Evolutionary conservation across 2,797 vertebrate genomes (phyloP), one percentile per base, ranked within the genome.

Genomic region (Epinephelus coioides): DNA sequence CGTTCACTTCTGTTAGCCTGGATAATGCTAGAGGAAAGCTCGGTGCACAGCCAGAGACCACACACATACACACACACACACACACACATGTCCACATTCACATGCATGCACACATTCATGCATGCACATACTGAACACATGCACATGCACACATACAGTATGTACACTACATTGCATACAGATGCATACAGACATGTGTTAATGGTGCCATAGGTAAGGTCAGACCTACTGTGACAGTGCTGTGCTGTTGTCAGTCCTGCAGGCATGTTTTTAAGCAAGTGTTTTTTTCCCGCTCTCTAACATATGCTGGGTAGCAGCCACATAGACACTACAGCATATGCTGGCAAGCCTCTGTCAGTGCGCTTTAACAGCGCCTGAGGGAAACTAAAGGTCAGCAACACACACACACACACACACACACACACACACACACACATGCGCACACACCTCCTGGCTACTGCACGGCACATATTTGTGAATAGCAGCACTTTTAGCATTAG

Each of bases 221-320:
- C 93, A 91, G 87, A 91, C 82, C 85, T 89, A 85, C 88, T 91
- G 76, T 91, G 86, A 78, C 84, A 93, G 85, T 73, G 67, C 87
- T 89, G 66, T 79, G 84, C 83, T 81, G 84, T 86, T 85, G 85
- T 92, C 81, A 77, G 88, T 86, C 92, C 89, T 83, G 76, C 80
- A 92, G 94, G 89, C 92, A 88, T 91, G 88, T 94, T 94, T 93
- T 88, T 90, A 89, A 92, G 81, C 88, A 89, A 92, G 91, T 89
- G 80, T 84, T 87, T 92, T 86, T 87, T 90, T 15, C 40, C 78
- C 78, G 47, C 89, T 90, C 86, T 85, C 86, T 85, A 94, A 89
- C 93, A 96, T 95, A 95, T 95, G 95, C 94, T 95, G 91, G 88
- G 86, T 88, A 94, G 92, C 90, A 92, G 90, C 92, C 93, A 92